A percentile compares a stretch with the other conserved stretches of the same genome.
phyloP scores from a whole-genome alignment of 2,113 vertebrate species.

The Dipodomys spectabilis region DNA sequence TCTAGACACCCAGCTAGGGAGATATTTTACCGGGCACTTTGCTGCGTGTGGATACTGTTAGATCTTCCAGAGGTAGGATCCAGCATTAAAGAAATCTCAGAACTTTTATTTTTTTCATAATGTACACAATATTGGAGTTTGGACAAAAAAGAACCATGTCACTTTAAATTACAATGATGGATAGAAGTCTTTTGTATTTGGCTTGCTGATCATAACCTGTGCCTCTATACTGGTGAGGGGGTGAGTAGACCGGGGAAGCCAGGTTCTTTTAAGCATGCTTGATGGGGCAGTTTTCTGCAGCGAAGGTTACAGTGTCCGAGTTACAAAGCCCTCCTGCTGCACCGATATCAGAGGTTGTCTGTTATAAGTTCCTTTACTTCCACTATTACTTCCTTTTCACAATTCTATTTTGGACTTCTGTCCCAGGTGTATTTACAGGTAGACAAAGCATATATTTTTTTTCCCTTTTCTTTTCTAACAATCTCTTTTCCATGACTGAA shows the following conservation, averaged over 20 bases:
- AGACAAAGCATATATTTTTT: constrained; percentile 61
- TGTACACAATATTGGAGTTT: constrained; percentile 47
- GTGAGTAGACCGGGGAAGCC: constrained; percentile 46
- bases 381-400: constrained; percentile 71
- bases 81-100: constrained; percentile 57
- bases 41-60: constrained; percentile 21
- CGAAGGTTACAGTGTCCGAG: constrained; percentile 65
- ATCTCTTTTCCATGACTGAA: constrained; percentile 51
- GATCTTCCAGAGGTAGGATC: constrained; percentile 47
- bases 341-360: constrained; percentile 71
- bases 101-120: neutral
- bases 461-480: neutral
- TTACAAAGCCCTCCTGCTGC: constrained; percentile 77
- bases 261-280: constrained; percentile 62
- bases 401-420: constrained; percentile 75
- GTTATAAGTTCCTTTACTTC: constrained; percentile 74
- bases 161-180: constrained; percentile 65
- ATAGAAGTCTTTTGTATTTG: constrained; percentile 72
- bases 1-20: constrained; percentile 39
- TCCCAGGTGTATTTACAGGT: constrained; percentile 66
- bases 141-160: constrained; percentile 22
- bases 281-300: constrained; percentile 59
- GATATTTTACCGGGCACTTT: constrained; percentile 33
- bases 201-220: constrained; percentile 42
- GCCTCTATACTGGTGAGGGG: constrained; percentile 1